Evolutionary conservation across 2,113 vertebrate species (phyloP), one percentile per base, ranked within the genome.

Genomic region (Sturnus vulgaris): DNA sequence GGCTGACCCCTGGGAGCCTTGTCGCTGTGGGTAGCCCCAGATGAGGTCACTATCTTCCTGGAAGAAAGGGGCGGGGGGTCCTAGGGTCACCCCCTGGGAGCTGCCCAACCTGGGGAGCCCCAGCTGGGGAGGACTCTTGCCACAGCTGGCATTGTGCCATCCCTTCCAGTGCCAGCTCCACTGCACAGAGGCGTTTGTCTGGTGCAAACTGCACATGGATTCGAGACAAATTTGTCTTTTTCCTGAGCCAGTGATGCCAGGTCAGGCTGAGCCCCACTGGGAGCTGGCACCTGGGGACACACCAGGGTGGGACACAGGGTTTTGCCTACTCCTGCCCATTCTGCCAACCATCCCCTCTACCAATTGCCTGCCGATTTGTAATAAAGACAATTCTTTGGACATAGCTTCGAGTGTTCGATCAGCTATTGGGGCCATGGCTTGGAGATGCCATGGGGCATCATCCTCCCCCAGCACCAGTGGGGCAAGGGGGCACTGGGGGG

Each of bases 311-410:
- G 39, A 27, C 0, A 1, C 0, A 1, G 82, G 35, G 57, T 33
- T 79, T 76, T 40, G 37, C 52, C 22, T 28, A 1, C 42, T 52
- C 40, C 52, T 25, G 30, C 60, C 76, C 40, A 7, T 69, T 63
- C 77, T 18, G 49, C 75, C 78, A 59, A 17, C 53, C n/a, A 52
- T 57, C n/a, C 2, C 9, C 83, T 63, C 55, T 61, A 73, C 79
- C 85, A 60, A 20, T 42, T 53, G 46, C 63, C 75, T 30, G 37
- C 69, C 42, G 10, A 1, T 90, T 88, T 93, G 47, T 92, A 97
- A 96, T 97, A 97, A 97, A 96, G 31, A 85, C 22, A 18, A 11
- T 61, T 59, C 68, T 95, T 94, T 35, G 69, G 84, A 96, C 65
- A 35, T 2, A 3, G 82, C 10, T 72, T 92, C 24, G 10, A 44